Percentiles rank a stretch among this genome's conserved stretches.
Conservation (phyloP, 2,797 vertebrate species). For the Octomys mimax region DNA sequence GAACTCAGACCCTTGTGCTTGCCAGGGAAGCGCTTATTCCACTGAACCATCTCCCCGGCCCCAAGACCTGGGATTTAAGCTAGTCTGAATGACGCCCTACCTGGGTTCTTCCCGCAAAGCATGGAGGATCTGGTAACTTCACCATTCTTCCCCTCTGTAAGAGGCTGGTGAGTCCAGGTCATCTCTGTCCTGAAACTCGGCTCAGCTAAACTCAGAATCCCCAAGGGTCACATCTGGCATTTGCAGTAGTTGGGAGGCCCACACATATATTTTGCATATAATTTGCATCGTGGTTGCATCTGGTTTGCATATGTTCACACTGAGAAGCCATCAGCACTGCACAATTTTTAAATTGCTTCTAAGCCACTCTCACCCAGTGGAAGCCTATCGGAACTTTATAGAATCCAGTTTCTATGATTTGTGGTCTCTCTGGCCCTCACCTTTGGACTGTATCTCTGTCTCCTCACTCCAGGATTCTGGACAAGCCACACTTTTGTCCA, state of each 20-base stretch:
- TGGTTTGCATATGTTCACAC: slow-evolving; percentile 80
- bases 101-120: neutral
- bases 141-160: neutral
- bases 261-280: slow-evolving; percentile 65
- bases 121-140: neutral
- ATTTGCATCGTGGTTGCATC: slow-evolving; percentile 78
- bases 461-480: too few relatives aligned
- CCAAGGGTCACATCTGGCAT: slow-evolving; percentile 66
- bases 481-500: neutral
- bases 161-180: neutral
- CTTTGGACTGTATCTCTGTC: neutral
- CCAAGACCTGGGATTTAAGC: neutral
- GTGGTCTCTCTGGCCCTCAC: neutral
- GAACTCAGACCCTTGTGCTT: too few relatives aligned
- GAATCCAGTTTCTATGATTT: neutral
- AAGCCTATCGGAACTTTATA: neutral
- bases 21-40: too few relatives aligned
- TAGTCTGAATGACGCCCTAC: neutral
- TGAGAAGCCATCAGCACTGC: neutral
- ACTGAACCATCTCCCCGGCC: too few relatives aligned
- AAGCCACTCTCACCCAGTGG: slow-evolving; percentile 11
- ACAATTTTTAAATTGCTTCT: slow-evolving; percentile 54
- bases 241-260: slow-evolving; percentile 51
- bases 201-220: slow-evolving; percentile 57
- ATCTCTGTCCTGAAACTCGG: neutral